Conservation (phyloP, 92 coral and sea anemone species). For the Parazoanthus darwini region DNA sequence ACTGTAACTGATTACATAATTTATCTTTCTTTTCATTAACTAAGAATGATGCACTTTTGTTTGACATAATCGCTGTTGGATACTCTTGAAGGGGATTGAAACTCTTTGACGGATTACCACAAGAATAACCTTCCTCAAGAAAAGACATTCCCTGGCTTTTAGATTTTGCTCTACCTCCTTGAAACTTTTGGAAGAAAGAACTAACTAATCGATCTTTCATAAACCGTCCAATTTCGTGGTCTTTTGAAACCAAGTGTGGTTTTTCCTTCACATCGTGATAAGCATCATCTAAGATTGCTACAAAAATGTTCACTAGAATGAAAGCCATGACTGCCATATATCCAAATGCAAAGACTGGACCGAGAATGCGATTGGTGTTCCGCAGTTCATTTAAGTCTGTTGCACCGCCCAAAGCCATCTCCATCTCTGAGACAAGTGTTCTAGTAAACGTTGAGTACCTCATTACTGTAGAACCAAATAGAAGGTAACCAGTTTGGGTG, state of each 20-base stretch:
- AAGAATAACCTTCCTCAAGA: not conserved
- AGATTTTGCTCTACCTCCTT: not conserved
- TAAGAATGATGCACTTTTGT: not conserved
- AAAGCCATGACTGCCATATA: conserved; percentile 58
- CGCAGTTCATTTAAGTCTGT: conserved; percentile 46
- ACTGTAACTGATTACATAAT: not conserved
- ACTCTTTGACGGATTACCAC: not conserved
- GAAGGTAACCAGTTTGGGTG: conserved; percentile 50
- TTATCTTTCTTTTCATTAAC: not conserved
- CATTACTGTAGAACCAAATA: conserved; percentile 54
- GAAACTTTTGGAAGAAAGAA: not conserved
- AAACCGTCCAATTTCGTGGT: conserved; percentile 76
- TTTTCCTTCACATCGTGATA: conserved; percentile 55
- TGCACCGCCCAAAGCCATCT: conserved; percentile 64
- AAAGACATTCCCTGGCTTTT: not conserved
- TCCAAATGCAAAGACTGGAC: conserved; percentile 64
- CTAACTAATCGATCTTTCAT: conserved; percentile 54
- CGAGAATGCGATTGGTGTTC: conserved; percentile 51
- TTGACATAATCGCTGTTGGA: too few species aligned
- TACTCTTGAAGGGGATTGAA: too few species aligned
- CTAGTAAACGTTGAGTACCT: conserved; percentile 55
- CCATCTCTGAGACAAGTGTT: conserved; percentile 56
- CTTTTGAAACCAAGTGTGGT: conserved; percentile 56
- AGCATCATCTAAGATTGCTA: conserved; percentile 70
- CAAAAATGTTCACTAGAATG: conserved; percentile 71